Evolutionary conservation across 2,113 vertebrate species (phyloP).

Genomic region (Burhinus oedicnemus): DNA sequence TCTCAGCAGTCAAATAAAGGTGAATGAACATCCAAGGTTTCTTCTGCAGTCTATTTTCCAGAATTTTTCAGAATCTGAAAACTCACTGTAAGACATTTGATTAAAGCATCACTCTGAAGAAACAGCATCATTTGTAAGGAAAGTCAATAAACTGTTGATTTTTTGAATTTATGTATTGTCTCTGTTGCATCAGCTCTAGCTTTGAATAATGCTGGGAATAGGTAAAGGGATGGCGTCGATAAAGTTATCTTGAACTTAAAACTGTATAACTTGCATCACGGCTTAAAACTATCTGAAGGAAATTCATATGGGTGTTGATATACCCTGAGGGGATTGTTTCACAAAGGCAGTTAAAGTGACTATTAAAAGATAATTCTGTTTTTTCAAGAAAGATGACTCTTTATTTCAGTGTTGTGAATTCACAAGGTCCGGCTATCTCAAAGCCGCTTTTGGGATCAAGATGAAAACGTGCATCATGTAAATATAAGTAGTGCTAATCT

Average conservation of each 20-base stretch:
- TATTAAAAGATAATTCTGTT: neutral
- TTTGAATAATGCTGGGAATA: neutral
- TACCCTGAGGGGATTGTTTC: neutral
- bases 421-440: neutral
- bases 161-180: neutral
- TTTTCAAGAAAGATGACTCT: neutral
- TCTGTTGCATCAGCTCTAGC: neutral
- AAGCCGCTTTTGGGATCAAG: neutral
- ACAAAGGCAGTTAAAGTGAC: neutral
- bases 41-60: neutral
- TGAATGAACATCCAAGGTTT: neutral
- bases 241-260: neutral
- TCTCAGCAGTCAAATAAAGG: neutral
- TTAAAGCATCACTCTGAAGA: neutral
- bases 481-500: neutral
- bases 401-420: neutral
- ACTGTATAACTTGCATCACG: neutral
- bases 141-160: neutral
- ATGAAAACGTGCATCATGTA: neutral
- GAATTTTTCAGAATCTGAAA: neutral
- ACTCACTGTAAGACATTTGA: neutral
- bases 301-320: neutral
- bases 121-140: neutral
- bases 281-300: neutral
- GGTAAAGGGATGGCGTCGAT: neutral